These are phyloP conservation scores for Watersipora subatra DNA, from an alignment of 1,140 invertebrate genomes.

Conservation along the genomic window DNA sequence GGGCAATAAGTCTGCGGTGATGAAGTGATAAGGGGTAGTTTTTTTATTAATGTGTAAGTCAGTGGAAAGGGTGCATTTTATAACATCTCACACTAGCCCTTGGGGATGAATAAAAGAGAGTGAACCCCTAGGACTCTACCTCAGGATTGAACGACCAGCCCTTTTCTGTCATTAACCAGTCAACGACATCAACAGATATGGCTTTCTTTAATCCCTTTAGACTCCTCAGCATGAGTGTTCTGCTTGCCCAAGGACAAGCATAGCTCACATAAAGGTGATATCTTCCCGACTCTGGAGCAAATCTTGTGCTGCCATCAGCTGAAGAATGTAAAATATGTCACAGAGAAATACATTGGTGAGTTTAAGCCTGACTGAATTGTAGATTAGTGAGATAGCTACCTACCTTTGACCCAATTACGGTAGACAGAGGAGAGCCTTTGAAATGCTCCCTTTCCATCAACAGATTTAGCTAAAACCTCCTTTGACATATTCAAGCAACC, in stretches of 20 bases:
- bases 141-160: slow-evolving; percentile 27
- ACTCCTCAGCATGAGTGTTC: slow-evolving; percentile 22
- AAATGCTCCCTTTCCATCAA: too few relatives aligned
- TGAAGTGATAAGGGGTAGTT: too few relatives aligned
- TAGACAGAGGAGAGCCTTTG: background rate
- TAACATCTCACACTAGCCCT: too few relatives aligned
- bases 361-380: background rate
- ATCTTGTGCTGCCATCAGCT: slow-evolving; percentile 31
- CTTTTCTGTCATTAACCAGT: slow-evolving; percentile 17
- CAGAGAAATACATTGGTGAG: background rate
- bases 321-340: slow-evolving; percentile 1
- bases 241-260: slow-evolving; percentile 33
- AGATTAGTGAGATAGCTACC: background rate
- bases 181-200: slow-evolving; percentile 24
- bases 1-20: too few relatives aligned
- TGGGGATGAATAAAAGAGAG: too few relatives aligned
- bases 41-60: too few relatives aligned
- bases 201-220: slow-evolving; percentile 30
- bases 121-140: too few relatives aligned
- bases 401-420: background rate
- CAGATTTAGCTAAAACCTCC: too few relatives aligned
- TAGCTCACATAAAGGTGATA: slow-evolving; percentile 33
- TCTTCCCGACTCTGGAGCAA: slow-evolving; percentile 21
- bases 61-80: too few relatives aligned
- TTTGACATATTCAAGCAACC: too few relatives aligned